These are phyloP conservation scores for Spheniscus humboldti DNA, from an alignment of 2,797 vertebrate species.

Conservation along the genomic window DNA sequence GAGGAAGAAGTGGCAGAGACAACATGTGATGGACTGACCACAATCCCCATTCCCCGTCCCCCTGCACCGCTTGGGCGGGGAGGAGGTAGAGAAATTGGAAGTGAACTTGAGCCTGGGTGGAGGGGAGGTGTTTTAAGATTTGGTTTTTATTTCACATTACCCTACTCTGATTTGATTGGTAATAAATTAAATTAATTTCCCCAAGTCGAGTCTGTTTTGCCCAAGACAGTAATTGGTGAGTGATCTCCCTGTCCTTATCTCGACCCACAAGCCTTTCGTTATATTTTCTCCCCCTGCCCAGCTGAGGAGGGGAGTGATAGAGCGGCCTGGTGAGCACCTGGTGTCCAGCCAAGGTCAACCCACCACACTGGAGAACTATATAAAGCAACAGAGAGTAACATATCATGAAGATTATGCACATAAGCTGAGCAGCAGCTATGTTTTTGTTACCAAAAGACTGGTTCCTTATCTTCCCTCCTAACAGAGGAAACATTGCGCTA, in stretches of 20 bases:
- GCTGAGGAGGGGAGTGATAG: neutral
- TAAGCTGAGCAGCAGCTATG: neutral
- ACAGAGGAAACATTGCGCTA: neutral
- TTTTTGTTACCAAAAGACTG: neutral
- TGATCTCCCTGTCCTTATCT: neutral
- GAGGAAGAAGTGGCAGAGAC: neutral
- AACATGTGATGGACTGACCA: fast-evolving
- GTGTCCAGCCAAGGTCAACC: neutral
- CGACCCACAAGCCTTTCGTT: neutral
- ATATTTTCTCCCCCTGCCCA: fast-evolving
- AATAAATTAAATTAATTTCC: neutral
- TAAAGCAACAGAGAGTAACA: neutral
- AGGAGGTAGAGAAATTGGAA: neutral
- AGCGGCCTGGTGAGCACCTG: neutral
- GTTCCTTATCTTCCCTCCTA: neutral
- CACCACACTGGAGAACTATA: neutral
- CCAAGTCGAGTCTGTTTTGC: fast-evolving
- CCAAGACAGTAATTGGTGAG: fast-evolving
- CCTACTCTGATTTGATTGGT: neutral
- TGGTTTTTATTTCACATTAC: neutral
- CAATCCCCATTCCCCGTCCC: fast-evolving
- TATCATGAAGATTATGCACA: neutral
- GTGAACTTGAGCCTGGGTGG: neutral
- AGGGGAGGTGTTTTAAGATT: neutral
- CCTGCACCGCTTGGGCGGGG: fast-evolving